phyloP scores from a whole-genome alignment of 2,113 vertebrate species.

The Oophaga pumilio region DNA sequence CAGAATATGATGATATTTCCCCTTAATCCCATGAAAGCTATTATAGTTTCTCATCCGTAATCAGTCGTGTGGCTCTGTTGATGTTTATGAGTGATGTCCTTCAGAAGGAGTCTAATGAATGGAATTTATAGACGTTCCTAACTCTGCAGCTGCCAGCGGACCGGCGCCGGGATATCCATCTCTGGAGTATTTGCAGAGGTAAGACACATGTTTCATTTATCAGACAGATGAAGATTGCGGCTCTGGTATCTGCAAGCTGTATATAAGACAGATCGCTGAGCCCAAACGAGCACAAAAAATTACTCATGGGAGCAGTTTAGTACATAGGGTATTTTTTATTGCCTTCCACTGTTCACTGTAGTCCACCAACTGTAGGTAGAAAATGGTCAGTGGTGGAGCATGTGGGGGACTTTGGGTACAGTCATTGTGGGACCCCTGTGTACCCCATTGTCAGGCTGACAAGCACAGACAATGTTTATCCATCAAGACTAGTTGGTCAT shows the following conservation, averaged over 20 bases:
- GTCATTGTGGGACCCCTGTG: neutral
- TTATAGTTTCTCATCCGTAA: neutral
- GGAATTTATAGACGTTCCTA: slow-evolving; percentile 54
- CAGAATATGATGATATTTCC: neutral
- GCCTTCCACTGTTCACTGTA: neutral
- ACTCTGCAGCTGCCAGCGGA: neutral
- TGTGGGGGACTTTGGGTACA: neutral
- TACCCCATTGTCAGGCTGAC: neutral
- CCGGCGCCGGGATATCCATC: neutral
- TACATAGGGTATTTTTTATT: neutral
- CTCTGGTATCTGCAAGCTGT: neutral
- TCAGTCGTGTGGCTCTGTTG: slow-evolving; percentile 57
- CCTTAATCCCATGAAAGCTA: neutral
- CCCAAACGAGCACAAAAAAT: neutral
- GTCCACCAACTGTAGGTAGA: neutral
- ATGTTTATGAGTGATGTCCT: neutral
- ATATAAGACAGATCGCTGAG: neutral
- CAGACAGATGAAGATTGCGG: neutral
- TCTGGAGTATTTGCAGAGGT: neutral
- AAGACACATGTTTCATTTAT: slow-evolving; percentile 33
- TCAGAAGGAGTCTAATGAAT: slow-evolving; percentile 47
- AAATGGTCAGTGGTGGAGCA: neutral
- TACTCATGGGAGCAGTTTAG: neutral
- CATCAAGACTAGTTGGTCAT: neutral
- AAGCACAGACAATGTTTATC: neutral